Conservation (phyloP, 1,140 invertebrate genomes). For the Drosophila fuyamai region DNA sequence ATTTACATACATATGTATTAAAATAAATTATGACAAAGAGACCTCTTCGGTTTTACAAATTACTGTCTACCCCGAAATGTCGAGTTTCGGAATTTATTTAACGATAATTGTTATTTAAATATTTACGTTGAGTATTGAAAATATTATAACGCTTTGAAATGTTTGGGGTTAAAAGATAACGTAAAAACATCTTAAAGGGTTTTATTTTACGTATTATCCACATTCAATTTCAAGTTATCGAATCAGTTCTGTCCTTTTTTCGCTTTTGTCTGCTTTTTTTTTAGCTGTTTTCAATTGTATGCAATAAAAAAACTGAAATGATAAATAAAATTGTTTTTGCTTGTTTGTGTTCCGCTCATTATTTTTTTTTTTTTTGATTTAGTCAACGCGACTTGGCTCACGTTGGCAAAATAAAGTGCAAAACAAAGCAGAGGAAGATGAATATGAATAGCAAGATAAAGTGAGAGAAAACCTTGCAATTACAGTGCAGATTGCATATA, state of each 20-base stretch:
- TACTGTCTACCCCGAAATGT: no score
- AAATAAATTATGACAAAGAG: no score
- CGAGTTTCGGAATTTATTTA: no score
- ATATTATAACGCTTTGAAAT: slow-evolving; percentile 10
- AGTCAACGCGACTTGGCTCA: slow-evolving; percentile 30
- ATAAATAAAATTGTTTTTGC: slow-evolving; percentile 24
- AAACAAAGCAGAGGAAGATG: slow-evolving; percentile 17
- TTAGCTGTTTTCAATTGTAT: slow-evolving; percentile 12
- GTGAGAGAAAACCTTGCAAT: slow-evolving; percentile 3
- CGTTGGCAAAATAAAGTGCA: slow-evolving; percentile 11
- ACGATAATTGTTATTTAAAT: no score
- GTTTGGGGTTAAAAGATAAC: slow-evolving; percentile 2
- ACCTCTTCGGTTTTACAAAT: no score
- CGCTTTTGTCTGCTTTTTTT: background rate
- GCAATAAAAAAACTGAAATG: slow-evolving; percentile 22
- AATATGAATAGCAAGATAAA: slow-evolving; percentile 1
- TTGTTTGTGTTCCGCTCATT: slow-evolving; percentile 7
- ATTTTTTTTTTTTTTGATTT: slow-evolving; percentile 7
- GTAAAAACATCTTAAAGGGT: slow-evolving; percentile 1
- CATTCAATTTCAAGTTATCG: background rate
- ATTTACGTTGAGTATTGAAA: background rate
- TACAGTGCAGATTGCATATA: background rate
- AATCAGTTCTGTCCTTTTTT: background rate
- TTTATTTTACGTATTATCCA: background rate
- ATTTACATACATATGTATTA: background rate